phyloP scores from a whole-genome alignment of 2,797 vertebrate species.

The Eulemur mongoz region DNA sequence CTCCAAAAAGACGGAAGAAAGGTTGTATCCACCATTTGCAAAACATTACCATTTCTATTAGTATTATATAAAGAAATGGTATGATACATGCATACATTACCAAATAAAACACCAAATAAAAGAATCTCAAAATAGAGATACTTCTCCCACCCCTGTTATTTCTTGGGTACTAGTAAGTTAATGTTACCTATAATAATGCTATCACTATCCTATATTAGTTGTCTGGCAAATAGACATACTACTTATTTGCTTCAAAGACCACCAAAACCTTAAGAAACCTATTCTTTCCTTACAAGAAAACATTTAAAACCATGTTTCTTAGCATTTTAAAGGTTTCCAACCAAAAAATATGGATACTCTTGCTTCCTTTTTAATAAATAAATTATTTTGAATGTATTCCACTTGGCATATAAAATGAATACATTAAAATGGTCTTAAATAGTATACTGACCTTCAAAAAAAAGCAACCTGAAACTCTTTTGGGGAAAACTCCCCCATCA shows the following conservation, averaged over 20 bases:
- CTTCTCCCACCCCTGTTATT: background rate
- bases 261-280: conserved; percentile 2
- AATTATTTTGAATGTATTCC: conserved; percentile 10
- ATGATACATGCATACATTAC: background rate
- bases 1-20: background rate
- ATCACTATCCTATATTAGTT: background rate
- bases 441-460: background rate
- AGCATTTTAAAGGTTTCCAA: background rate
- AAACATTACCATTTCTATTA: conserved; percentile 17
- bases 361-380: background rate
- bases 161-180: background rate
- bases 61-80: background rate
- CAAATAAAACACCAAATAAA: conserved; percentile 37
- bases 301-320: background rate
- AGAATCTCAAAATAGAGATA: background rate
- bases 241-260: background rate
- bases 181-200: background rate
- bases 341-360: background rate
- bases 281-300: background rate
- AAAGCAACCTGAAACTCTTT: background rate
- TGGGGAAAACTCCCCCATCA: conserved; percentile 8
- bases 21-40: background rate
- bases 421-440: background rate
- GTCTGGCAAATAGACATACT: background rate
- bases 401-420: background rate